These are phyloP conservation scores for Dicerorhinus sumatrensis DNA, from an alignment of 2,113 vertebrate species.

Conservation along the genomic window DNA sequence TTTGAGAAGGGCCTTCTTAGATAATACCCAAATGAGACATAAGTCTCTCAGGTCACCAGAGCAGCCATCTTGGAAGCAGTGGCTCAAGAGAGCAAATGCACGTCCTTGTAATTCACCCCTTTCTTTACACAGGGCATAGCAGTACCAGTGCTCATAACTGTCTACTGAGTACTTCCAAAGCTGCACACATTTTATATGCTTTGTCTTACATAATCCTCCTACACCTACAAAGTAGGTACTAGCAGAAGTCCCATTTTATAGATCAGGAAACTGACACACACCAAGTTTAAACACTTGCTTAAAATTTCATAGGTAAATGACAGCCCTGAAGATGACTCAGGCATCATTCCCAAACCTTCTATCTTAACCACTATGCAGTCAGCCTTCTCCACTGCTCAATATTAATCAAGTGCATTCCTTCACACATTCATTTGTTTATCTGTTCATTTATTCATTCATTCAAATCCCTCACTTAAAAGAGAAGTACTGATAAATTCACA, in stretches of 20 bases:
- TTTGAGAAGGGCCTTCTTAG: not conserved
- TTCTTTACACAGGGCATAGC: not conserved
- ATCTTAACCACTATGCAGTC: not conserved
- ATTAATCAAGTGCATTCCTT: not conserved
- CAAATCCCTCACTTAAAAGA: not conserved
- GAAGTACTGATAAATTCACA: not conserved
- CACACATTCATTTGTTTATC: not conserved
- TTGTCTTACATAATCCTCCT: not conserved
- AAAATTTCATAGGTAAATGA: constrained; percentile 27
- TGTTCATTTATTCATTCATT: not conserved
- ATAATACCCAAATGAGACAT: not conserved
- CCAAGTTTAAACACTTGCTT: not conserved
- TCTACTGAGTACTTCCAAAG: not conserved
- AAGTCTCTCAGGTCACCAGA: not conserved
- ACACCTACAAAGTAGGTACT: not conserved
- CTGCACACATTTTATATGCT: not conserved
- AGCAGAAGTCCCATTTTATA: not conserved
- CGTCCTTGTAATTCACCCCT: not conserved
- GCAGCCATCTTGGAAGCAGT: not conserved
- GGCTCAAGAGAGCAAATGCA: not conserved
- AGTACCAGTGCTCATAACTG: not conserved
- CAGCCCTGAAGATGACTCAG: not conserved
- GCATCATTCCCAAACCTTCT: not conserved
- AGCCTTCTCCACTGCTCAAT: not conserved
- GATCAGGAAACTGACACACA: not conserved